These are phyloP conservation scores for Prietella phreatophila DNA, from an alignment of 2,113 vertebrate genomes.

Conservation along the genomic window DNA sequence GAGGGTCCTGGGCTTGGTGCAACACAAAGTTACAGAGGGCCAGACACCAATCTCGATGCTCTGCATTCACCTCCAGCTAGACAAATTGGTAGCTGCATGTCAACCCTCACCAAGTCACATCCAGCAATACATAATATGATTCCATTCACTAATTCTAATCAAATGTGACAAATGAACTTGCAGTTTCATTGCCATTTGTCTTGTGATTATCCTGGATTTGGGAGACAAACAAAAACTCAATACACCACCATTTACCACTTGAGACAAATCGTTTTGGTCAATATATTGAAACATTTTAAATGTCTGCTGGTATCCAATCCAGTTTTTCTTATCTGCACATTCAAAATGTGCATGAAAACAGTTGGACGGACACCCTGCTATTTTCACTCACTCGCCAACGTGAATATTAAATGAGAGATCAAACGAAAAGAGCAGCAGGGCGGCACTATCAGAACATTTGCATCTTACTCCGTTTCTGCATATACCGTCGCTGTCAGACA, in stretches of 20 bases:
- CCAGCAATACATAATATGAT: background rate
- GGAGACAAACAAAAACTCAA: background rate
- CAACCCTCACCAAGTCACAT: constrained; percentile 62
- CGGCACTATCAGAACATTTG: constrained; percentile 14
- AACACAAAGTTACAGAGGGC: constrained; percentile 51
- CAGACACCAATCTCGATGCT: constrained; percentile 30
- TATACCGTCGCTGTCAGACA: constrained; percentile 7
- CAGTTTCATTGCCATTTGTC: background rate
- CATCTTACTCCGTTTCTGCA: constrained; percentile 2
- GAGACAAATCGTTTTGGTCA: background rate
- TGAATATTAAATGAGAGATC: constrained; percentile 51
- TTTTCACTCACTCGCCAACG: constrained; percentile 49
- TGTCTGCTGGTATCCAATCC: background rate
- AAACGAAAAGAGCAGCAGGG: constrained; percentile 48
- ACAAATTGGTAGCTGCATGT: constrained; percentile 61
- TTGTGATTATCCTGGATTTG: background rate
- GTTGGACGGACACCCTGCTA: constrained; percentile 29
- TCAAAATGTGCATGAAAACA: background rate
- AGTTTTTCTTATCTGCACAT: background rate
- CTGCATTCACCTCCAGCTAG: constrained; percentile 39
- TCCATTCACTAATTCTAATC: background rate
- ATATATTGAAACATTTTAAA: background rate
- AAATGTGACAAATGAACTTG: background rate
- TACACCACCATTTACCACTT: background rate
- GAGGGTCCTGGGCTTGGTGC: constrained; percentile 36